phyloP scores from a whole-genome alignment of 2,888 invertebrate species.

The Xanthia icteritia region DNA sequence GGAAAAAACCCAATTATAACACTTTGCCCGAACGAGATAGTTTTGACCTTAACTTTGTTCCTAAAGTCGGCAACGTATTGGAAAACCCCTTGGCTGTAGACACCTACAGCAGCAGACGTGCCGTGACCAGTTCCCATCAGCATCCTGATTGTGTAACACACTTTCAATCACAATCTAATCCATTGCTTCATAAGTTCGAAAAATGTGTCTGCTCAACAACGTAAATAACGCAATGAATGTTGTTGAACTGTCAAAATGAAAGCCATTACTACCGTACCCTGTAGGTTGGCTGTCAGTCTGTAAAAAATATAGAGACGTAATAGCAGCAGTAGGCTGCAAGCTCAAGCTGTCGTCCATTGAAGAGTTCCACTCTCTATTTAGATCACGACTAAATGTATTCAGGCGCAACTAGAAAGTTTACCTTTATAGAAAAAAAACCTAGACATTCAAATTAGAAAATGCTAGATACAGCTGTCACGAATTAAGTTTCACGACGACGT shows the following conservation, averaged over 20 bases:
- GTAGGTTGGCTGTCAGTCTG: neutral
- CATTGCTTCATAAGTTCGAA: too few relatives aligned
- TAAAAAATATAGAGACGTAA: too few relatives aligned
- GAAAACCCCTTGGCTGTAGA: neutral
- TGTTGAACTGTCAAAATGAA: too few relatives aligned
- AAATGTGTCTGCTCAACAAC: too few relatives aligned
- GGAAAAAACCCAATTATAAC: too few relatives aligned
- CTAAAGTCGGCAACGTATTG: neutral
- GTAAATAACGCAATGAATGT: too few relatives aligned
- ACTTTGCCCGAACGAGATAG: neutral
- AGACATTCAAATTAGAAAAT: too few relatives aligned
- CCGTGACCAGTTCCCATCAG: neutral
- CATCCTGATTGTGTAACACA: too few relatives aligned
- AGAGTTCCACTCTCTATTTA: neutral
- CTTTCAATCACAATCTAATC: too few relatives aligned
- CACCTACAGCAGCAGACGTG: neutral
- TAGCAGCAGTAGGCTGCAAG: too few relatives aligned
- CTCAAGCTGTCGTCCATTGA: neutral
- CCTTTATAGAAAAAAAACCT: neutral
- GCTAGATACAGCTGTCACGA: neutral
- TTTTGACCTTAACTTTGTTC: neutral
- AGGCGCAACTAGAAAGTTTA: neutral
- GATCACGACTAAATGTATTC: slow-evolving; percentile 13
- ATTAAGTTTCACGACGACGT: neutral
- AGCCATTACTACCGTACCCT: too few relatives aligned